Base-by-base conservation (phyloP, 2,113 vertebrate species). In the Brachyistius frenatus region DNA sequence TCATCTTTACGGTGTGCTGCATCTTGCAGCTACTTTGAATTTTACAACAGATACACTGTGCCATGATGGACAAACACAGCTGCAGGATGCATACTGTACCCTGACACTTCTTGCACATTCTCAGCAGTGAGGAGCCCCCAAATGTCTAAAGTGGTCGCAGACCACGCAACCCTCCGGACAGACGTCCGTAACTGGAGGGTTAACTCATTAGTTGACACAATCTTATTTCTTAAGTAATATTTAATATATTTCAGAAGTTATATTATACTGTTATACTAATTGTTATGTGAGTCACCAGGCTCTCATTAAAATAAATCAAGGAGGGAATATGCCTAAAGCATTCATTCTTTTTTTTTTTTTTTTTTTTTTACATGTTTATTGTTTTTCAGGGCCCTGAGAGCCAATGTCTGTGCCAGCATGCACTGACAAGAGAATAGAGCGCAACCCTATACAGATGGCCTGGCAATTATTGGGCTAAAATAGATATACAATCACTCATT, bases 401-500 rank as follows among this genome's bases (percentile, higher is more conserved):
- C 14, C 41, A 60, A 33, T 57, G 4, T 39, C 10, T 31, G 52
- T 63, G 64, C 33, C 66, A 57, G 37, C 36, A n/a, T 67, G n/a
- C 44, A 67, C 56, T 46, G 74, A 73, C 23, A 58, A 74, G 66
- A 74, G 63, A 53, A 70, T 39, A 83, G 49, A 67, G 15, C 31
- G 14, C 8, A 16, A 73, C 58, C 70, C 32, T 16, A 33, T 47
- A 78, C 67, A 74, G 67, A 79, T 78, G 74, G 83, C 35, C 9
- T n/a, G 23, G 35, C 73, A 80, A 75, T 80, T 74, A 82, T 6
- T 61, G 44, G 31, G 13, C 52, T 57, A 69, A 66, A 60, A 66
- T 30, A 57, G 73, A 73, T 69, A 74, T 47, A 52, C 54, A 66
- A 76, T 56, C 49, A 62, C 64, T 73, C 78, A 76, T 82, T 81